Evolutionary conservation across 2,888 invertebrate genomes (phyloP).

Genomic region (Busseola fusca): DNA sequence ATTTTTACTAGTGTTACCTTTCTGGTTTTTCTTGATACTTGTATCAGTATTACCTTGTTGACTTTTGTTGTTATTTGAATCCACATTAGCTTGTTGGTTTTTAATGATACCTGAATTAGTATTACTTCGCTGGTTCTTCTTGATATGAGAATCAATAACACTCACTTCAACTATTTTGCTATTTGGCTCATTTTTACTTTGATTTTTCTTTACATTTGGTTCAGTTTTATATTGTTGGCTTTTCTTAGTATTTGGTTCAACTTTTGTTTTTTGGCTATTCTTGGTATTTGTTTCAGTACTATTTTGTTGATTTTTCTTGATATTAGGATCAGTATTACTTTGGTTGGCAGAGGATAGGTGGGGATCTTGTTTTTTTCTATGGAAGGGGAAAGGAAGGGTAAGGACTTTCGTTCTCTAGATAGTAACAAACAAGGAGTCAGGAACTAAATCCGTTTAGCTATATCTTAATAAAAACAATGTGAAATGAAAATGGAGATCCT

Average conservation of each 20-base stretch:
- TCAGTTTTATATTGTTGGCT: constrained; percentile 22
- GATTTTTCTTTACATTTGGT: constrained; percentile 28
- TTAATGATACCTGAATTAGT: constrained; percentile 20
- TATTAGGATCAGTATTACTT: constrained; percentile 76
- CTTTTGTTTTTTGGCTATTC: constrained; percentile 70
- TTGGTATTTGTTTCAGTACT: constrained; percentile 69
- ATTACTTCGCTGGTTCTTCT: constrained; percentile 26
- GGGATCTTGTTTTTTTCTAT: constrained; percentile 79
- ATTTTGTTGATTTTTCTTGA: constrained; percentile 62
- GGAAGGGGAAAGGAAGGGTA: constrained; percentile 86
- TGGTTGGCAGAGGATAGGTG: constrained; percentile 71
- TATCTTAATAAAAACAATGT: constrained; percentile 44
- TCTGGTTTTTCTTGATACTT: constrained; percentile 72
- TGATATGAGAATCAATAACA: constrained; percentile 19
- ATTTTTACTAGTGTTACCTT: constrained; percentile 70
- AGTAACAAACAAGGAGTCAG: constrained; percentile 87
- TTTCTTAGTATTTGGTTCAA: constrained; percentile 74
- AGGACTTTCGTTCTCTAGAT: constrained; percentile 58
- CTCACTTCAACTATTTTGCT: constrained; percentile 17
- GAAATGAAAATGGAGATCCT: constrained; percentile 67
- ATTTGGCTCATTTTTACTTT: constrained; percentile 26
- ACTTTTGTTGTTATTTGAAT: constrained; percentile 44
- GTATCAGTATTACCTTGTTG: constrained; percentile 66
- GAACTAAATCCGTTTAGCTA: constrained; percentile 68
- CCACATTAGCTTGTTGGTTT: constrained; percentile 38